Percentiles rank a stretch among this genome's conserved stretches.
phyloP scores from a whole-genome alignment of 1,140 invertebrate species.

The Diorhabda elongata region DNA sequence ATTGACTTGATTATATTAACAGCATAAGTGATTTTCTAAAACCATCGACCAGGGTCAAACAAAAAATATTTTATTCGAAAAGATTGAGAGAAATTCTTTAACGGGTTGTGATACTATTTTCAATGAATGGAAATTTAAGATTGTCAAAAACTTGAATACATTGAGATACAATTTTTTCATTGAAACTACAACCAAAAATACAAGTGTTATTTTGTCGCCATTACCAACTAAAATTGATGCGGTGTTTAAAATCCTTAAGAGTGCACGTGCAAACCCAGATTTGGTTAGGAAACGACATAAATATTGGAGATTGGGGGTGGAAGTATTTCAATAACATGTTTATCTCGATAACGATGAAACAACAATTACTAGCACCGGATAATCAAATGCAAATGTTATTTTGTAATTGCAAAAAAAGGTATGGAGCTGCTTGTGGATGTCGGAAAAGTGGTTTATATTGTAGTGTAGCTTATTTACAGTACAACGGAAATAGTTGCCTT shows the following conservation, averaged over 20 bases:
- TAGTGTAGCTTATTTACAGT: constrained; percentile 13
- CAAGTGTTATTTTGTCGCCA: not conserved
- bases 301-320: no score
- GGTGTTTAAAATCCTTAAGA: not conserved
- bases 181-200: constrained; percentile 4
- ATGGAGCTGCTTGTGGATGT: not conserved
- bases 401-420: constrained; percentile 20
- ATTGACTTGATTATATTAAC: no score
- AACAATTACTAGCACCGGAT: constrained; percentile 12
- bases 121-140: no score
- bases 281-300: not conserved
- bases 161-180: no score
- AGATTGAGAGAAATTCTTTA: no score
- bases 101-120: no score
- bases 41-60: no score
- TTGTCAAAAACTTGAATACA: no score
- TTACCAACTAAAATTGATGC: not conserved
- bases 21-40: no score
- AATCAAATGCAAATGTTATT: constrained; percentile 17
- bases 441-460: constrained; percentile 4
- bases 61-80: no score
- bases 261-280: constrained; percentile 3
- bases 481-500: constrained; percentile 9
- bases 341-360: constrained; percentile 13
- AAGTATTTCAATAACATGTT: constrained; percentile 16